phyloP scores from a whole-genome alignment of 2,888 invertebrate genomes.

The Julus scanicus region DNA sequence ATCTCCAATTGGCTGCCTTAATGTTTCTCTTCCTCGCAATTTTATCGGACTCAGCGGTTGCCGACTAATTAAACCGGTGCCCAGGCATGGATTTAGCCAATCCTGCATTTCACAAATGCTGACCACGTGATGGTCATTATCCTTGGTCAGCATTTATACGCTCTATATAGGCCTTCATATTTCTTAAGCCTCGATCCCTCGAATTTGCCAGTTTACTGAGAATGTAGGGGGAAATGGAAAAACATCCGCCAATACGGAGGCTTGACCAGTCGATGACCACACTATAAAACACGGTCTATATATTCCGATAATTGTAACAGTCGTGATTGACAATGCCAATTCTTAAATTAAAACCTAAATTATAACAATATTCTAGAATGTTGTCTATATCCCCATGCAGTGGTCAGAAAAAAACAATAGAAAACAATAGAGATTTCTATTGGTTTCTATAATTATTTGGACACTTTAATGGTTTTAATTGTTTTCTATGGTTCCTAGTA shows the following conservation, averaged over 20 bases:
- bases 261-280: neutral
- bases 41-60: slow-evolving; percentile 24
- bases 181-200: slow-evolving; percentile 29
- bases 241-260: too few species aligned
- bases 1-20: slow-evolving; percentile 27
- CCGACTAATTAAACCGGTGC: slow-evolving; percentile 27
- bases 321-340: too few species aligned
- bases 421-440: too few species aligned
- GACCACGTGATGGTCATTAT: slow-evolving; percentile 40
- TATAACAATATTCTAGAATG: too few species aligned
- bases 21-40: neutral
- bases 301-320: too few species aligned
- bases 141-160: slow-evolving; percentile 6
- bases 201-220: neutral
- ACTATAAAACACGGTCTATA: too few species aligned
- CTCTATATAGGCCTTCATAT: neutral
- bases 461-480: too few species aligned
- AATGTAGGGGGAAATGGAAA: neutral
- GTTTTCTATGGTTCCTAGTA: too few species aligned
- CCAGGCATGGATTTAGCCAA: neutral
- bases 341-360: too few species aligned
- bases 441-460: too few species aligned
- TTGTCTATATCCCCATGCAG: too few species aligned
- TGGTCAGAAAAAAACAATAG: too few species aligned
- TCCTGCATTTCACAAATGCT: slow-evolving; percentile 24